Evolutionary conservation across 2,113 vertebrate species (phyloP).

Genomic region (Triplophysa dalaica): DNA sequence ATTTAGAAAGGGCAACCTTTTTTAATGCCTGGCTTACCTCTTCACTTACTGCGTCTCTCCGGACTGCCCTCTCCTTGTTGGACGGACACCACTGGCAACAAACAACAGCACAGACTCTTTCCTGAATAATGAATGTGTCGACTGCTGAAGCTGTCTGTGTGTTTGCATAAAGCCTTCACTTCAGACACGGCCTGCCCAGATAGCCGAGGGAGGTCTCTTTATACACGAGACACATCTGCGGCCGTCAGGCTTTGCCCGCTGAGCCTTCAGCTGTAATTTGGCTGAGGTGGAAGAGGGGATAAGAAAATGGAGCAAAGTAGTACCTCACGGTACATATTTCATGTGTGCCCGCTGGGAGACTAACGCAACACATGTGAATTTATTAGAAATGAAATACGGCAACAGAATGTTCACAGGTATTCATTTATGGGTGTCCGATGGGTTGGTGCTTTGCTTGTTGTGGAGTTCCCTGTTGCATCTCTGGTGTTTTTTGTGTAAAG

Average conservation of each 20-base stretch:
- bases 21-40: constrained; percentile 26
- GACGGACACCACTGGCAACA: constrained; percentile 41
- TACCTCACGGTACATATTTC: constrained; percentile 40
- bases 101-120: constrained; percentile 38
- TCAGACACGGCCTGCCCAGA: constrained; percentile 37
- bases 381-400: constrained; percentile 35
- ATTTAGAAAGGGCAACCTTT: constrained; percentile 24
- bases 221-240: constrained; percentile 41
- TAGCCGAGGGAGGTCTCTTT: constrained; percentile 45
- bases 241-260: constrained; percentile 26
- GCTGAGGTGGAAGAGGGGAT: constrained; percentile 29
- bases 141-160: constrained; percentile 47
- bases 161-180: constrained; percentile 55
- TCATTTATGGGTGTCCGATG: not conserved
- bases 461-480: not conserved
- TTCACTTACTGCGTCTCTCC: constrained; percentile 30
- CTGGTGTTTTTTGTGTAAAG: too few relatives aligned
- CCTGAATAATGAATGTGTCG: constrained; percentile 52
- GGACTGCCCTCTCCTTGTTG: constrained; percentile 28
- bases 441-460: not conserved
- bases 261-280: constrained; percentile 34
- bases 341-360: constrained; percentile 20
- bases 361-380: constrained; percentile 35
- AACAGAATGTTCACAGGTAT: not conserved
- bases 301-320: constrained; percentile 40